Evolutionary conservation across 2,113 vertebrate genomes (phyloP), one percentile per base, ranked within the genome.

Genomic region (Ictalurus punctatus): DNA sequence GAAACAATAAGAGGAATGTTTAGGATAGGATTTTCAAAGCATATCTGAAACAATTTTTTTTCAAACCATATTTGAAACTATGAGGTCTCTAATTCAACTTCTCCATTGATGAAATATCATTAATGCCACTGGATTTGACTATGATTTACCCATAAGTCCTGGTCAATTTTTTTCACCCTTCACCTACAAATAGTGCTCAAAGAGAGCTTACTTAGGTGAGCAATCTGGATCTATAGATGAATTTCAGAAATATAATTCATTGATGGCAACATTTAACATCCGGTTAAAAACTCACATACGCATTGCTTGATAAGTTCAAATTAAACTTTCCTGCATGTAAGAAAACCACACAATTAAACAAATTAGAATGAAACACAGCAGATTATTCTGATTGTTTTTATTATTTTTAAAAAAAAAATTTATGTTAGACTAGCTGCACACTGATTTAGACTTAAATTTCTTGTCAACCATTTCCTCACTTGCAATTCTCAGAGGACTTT

Each of bases 31-130:
- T 92, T 90, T 91, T 79, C 6, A 37, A 37, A 73, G 7, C 69
- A 73, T 73, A 73, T 73, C 30, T 37, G 12, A 5, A 30, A 16
- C 3, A 30, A 30, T 30, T 27, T n/a, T n/a, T 56, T 30, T 74
- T 48, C 13, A 85, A 90, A 94, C 94, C 87, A 91, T 89, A 91
- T 89, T 91, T 94, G 92, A 86, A 89, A 67, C 93, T 92, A 91
- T 89, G 89, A 93, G 91, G 89, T n/a, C 90, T 87, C 67, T 90
- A 83, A 89, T 88, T 90, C 61, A 86, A 91, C 59, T 90, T 90
- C 17, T 90, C 81, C 88, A 89, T 89, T 91, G 87, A 83, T 88
- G 69, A 90, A 91, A 92, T 91, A 83, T 83, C 86, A 90, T 94
- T 91, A 84, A 88, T 86, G 88, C 78, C 85, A 85, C 59, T 91